Percentiles rank a stretch among this genome's conserved stretches.
phyloP scores from a whole-genome alignment of 2,888 invertebrate genomes.

The Nomada fucata region DNA sequence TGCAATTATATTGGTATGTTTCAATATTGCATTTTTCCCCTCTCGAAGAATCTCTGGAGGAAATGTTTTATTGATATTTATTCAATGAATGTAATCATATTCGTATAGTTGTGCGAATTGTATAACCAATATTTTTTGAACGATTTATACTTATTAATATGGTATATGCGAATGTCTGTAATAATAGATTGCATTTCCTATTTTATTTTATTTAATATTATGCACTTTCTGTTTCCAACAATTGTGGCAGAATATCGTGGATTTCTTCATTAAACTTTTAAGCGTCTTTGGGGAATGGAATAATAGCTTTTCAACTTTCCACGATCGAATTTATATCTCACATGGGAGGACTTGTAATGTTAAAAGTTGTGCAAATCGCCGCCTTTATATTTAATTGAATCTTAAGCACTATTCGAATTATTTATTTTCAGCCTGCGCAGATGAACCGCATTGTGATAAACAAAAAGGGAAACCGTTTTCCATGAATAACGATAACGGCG shows the following conservation, averaged over 20 bases:
- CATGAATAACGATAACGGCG: neutral
- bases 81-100: no score
- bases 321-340: constrained; percentile 6
- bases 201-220: no score
- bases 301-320: constrained; percentile 13
- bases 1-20: no score
- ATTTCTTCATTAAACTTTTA: constrained; percentile 26
- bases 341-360: constrained; percentile 8
- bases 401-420: constrained; percentile 5
- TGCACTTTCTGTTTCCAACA: neutral
- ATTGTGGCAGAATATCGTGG: neutral
- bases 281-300: constrained; percentile 15
- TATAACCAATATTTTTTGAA: neutral
- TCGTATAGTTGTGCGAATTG: no score
- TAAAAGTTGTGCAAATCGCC: constrained; percentile 15
- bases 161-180: neutral
- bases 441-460: neutral
- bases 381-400: neutral
- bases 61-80: no score
- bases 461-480: neutral
- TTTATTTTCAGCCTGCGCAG: neutral
- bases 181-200: constrained; percentile 10
- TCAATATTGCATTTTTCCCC: no score
- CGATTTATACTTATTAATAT: neutral
- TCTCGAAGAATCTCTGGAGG: no score